These are phyloP conservation scores for Eidolon dupreanum DNA, from an alignment of 2,797 vertebrate genomes.

Conservation along the genomic window DNA sequence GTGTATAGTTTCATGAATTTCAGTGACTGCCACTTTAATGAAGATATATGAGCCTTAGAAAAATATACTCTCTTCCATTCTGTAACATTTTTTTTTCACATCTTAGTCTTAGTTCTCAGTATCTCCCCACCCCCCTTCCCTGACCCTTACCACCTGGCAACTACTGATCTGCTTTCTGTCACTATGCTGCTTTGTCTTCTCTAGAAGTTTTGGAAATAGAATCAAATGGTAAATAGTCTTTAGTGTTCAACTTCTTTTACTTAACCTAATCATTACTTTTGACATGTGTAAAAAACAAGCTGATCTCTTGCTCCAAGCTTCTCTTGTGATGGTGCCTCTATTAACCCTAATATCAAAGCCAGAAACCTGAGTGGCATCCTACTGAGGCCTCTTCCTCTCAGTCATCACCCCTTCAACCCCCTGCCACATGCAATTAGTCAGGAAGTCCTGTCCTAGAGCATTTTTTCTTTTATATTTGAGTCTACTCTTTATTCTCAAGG, in stretches of 20 bases:
- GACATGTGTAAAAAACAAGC: not conserved
- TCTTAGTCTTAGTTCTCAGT: not conserved
- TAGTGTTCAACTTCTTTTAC: not conserved
- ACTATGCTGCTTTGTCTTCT: not conserved
- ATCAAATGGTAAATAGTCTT: not conserved
- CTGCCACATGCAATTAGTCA: not conserved
- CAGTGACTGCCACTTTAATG: not conserved
- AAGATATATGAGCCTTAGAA: not conserved
- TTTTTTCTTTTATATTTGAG: not conserved
- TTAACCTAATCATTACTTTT: not conserved
- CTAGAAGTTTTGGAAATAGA: not conserved
- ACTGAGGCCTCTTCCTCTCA: not conserved
- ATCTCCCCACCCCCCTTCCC: not conserved
- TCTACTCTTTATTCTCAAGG: not conserved
- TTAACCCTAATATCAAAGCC: not conserved
- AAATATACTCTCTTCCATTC: not conserved
- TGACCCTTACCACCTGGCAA: not conserved
- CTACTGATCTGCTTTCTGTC: not conserved
- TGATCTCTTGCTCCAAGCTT: not conserved
- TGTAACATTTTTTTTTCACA: not conserved
- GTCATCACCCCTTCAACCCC: not conserved
- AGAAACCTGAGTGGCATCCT: not conserved
- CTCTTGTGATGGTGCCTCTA: not conserved
- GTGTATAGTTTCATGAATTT: not conserved
- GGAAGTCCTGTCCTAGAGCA: not conserved